Percentiles rank a stretch among this genome's conserved stretches.
phyloP scores from a whole-genome alignment of 2,888 invertebrate species.

The Scotopteryx bipunctaria region DNA sequence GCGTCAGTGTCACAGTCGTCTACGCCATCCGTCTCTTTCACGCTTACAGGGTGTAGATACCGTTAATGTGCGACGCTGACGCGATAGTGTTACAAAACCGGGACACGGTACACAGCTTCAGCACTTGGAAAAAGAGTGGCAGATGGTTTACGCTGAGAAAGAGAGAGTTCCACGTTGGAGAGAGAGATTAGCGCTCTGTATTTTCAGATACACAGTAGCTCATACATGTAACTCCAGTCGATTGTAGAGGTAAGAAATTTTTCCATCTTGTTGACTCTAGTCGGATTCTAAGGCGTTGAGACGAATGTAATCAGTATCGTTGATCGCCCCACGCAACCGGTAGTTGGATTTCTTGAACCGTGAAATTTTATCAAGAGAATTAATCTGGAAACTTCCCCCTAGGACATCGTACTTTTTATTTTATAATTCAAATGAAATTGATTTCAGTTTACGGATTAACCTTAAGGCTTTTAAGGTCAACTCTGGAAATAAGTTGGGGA shows the following conservation, averaged over 20 bases:
- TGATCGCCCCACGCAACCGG: conserved; percentile 82
- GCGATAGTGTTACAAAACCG: too few species aligned
- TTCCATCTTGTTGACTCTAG: conserved; percentile 16
- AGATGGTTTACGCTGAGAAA: too few species aligned
- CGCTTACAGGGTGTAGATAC: too few species aligned
- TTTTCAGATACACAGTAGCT: too few species aligned
- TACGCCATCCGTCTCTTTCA: too few species aligned
- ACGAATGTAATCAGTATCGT: conserved; percentile 79
- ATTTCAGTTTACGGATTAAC: conserved; percentile 52
- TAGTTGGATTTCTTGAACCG: conserved; percentile 82
- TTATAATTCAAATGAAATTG: conserved; percentile 70
- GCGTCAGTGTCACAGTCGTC: too few species aligned
- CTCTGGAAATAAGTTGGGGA: conserved; percentile 31
- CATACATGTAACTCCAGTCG: neutral
- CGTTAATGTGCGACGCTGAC: too few species aligned
- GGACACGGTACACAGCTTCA: too few species aligned
- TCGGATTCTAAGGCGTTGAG: conserved; percentile 50
- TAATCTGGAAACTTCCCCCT: conserved; percentile 80
- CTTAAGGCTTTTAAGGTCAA: conserved; percentile 38
- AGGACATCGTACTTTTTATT: conserved; percentile 66
- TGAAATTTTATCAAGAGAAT: conserved; percentile 83
- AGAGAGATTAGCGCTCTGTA: too few species aligned
- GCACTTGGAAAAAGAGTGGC: too few species aligned
- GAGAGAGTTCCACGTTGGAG: too few species aligned
- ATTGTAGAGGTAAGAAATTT: neutral